phyloP scores from a whole-genome alignment of 2,797 vertebrate species.

The Nyctibius grandis region DNA sequence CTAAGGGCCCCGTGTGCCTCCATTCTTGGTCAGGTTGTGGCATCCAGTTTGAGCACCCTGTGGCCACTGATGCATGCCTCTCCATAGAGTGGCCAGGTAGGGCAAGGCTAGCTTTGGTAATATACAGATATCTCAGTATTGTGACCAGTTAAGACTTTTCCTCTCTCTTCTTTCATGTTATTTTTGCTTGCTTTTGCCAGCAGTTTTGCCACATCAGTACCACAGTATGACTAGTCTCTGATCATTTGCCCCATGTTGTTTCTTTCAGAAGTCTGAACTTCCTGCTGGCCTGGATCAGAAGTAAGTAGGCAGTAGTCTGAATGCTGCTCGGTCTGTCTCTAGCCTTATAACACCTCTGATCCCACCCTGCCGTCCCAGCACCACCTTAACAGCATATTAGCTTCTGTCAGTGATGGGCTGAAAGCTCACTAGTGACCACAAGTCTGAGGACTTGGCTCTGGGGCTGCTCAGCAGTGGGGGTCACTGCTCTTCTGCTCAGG shows the following conservation, averaged over 20 bases:
- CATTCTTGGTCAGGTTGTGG: not conserved
- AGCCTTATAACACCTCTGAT: not conserved
- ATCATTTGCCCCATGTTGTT: not conserved
- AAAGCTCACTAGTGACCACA: not conserved
- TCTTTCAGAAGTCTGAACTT: not conserved
- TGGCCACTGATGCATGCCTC: not conserved
- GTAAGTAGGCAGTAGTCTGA: not conserved
- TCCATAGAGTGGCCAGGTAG: not conserved
- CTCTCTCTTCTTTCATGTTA: not conserved
- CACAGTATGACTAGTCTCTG: not conserved
- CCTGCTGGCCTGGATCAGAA: not conserved
- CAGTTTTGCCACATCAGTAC: not conserved
- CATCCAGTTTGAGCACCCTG: not conserved
- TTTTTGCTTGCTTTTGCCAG: not conserved
- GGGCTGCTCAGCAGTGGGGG: not conserved
- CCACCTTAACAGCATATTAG: not conserved
- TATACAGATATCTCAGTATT: not conserved
- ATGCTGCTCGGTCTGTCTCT: not conserved
- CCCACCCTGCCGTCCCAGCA: not conserved
- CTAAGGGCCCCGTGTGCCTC: rapidly evolving
- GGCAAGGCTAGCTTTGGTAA: not conserved
- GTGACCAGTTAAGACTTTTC: not conserved
- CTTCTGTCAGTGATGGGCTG: not conserved
- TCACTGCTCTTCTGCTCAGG: not conserved
- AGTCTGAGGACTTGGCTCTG: not conserved